Conservation (phyloP, 2,888 invertebrate genomes). For the Cantharis rufa region DNA sequence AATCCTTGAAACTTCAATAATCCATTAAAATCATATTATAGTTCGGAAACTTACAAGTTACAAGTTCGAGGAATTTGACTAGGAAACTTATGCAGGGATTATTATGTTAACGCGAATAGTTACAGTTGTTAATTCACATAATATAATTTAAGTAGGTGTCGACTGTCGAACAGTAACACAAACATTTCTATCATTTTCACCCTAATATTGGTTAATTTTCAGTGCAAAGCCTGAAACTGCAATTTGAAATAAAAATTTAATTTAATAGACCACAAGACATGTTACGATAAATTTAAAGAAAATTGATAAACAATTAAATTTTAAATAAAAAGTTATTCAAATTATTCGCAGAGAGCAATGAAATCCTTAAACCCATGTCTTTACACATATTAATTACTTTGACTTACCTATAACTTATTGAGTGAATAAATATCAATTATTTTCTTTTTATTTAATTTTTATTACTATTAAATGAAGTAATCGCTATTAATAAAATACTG, state of each 20-base stretch:
- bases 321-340: too few relatives aligned
- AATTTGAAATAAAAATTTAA: neutral
- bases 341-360: too few relatives aligned
- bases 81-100: constrained; percentile 17
- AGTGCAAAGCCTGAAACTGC: neutral
- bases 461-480: too few relatives aligned
- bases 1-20: constrained; percentile 19
- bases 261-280: too few relatives aligned
- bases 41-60: constrained; percentile 7
- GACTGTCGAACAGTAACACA: neutral
- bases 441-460: too few relatives aligned
- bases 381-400: too few relatives aligned
- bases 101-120: constrained; percentile 12
- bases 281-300: too few relatives aligned
- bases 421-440: too few relatives aligned
- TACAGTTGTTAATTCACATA: constrained; percentile 2
- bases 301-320: too few relatives aligned
- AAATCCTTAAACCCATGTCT: too few relatives aligned
- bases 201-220: neutral
- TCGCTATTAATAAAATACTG: too few relatives aligned
- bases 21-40: constrained; percentile 15
- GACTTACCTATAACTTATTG: too few relatives aligned
- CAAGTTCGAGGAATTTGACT: constrained; percentile 13
- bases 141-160: neutral
- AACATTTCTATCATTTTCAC: neutral